Evolutionary conservation across 2,797 vertebrate genomes (phyloP).

Genomic region (Peromyscus nudipes): DNA sequence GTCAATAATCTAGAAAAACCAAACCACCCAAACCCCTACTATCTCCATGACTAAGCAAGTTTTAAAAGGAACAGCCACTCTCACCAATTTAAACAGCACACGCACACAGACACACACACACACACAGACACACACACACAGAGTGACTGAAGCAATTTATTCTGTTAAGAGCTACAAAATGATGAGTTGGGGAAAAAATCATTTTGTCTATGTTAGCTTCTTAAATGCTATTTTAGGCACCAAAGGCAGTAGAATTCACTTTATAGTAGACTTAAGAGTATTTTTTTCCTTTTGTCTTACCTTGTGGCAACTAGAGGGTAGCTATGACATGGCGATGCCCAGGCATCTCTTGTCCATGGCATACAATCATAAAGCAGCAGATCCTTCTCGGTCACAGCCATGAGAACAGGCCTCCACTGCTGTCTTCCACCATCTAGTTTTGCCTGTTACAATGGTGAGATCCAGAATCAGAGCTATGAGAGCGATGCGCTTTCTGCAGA

Average conservation of each 20-base stretch:
- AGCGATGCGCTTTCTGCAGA: background rate
- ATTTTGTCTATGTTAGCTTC: conserved; percentile 40
- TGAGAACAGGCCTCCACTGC: conserved; percentile 93
- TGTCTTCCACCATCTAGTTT: conserved; percentile 95
- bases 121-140: no score
- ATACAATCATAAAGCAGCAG: conserved; percentile 95
- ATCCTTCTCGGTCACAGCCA: conserved; percentile 97
- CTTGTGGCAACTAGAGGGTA: conserved; percentile 97
- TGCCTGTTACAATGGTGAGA: conserved; percentile 86
- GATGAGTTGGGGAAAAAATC: conserved; percentile 20
- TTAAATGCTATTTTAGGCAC: conserved; percentile 60
- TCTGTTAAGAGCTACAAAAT: conserved; percentile 49
- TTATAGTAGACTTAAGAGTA: conserved; percentile 2
- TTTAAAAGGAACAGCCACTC: conserved; percentile 45
- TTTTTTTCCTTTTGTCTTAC: conserved; percentile 85
- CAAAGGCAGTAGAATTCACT: conserved; percentile 35
- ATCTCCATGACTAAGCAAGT: conserved; percentile 70
- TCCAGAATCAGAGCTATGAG: conserved; percentile 60
- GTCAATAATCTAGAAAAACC: conserved; percentile 64
- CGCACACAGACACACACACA: background rate
- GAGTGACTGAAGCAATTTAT: conserved; percentile 53
- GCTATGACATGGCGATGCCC: conserved; percentile 94
- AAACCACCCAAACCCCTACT: background rate
- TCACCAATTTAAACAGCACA: conserved; percentile 30
- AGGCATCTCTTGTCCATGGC: conserved; percentile 95